Base-by-base conservation (phyloP, 2,888 invertebrate species). In the Temnothorax ravouxi region DNA sequence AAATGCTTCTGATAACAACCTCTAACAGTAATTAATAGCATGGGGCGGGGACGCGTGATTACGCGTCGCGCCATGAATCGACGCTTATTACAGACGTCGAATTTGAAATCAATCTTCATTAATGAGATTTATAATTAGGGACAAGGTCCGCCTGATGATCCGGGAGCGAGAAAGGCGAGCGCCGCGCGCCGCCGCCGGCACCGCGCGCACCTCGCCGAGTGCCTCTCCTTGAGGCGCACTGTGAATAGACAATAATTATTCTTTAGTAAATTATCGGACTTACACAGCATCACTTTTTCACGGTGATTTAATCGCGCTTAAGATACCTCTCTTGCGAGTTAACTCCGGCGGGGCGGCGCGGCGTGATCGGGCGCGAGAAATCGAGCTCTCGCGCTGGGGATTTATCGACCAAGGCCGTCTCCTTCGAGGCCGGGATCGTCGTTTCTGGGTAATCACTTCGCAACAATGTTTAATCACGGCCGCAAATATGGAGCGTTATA, bases 101-200 rank as follows among this genome's bases (percentile, higher is more conserved):
- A 88, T 89, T 88, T 82, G 71, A 89, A 89, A 89, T 89, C 88
- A 89, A 90, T 89, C 89, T 90, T 85, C 90, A 90, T 89, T 89
- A 89, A 89, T 86, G 89, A 90, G 88, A 83, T 87, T 88, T 84
- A 89, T 88, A 90, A 89, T 89, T 89, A 89, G 84, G 84, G 80
- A 90, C 89, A 87, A 88, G 87, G 81, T 86, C 88, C 77, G 81
- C 62, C 77, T 88, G 90, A 89, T 86, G 89, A 90, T 87, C 90
- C 80, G 86, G 72, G 88, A 75, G 79, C 64, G 83, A 76, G 86
- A 86, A 69, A 67, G 50, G 62, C 80, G 83, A 69, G 79, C 77
- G 29, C 29, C 29, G 29, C 29, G 79, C 77, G 29, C 29, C 29
- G 29, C 29, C 52, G 15, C 56, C 38, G 79, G 50, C 62, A 25